Evolutionary conservation across 2,797 vertebrate genomes (phyloP).

Genomic region (Ceryle rudis): DNA sequence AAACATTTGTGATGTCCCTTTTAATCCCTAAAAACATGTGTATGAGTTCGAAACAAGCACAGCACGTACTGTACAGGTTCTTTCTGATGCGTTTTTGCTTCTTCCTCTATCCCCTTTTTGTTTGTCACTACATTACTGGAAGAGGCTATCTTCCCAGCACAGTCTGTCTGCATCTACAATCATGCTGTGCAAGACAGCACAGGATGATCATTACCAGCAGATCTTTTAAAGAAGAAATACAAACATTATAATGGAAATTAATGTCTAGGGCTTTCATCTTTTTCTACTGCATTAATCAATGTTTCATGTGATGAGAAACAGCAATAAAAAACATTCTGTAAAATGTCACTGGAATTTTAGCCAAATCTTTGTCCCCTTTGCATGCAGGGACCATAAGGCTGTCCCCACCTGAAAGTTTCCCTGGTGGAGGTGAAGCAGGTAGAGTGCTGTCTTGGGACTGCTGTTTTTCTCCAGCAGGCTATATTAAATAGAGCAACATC

Average conservation of each 20-base stretch:
- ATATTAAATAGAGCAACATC: neutral
- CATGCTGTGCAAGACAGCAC: neutral
- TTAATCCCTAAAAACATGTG: neutral
- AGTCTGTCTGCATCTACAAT: neutral
- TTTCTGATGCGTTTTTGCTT: neutral
- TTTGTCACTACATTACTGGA: neutral
- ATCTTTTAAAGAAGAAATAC: neutral
- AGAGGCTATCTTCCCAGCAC: neutral
- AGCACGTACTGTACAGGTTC: neutral
- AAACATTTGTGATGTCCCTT: neutral
- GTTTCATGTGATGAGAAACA: neutral
- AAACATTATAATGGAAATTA: neutral
- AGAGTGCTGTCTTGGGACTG: neutral
- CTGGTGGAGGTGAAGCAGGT: neutral
- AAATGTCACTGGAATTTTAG: neutral
- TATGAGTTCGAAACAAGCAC: neutral
- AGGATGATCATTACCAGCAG: neutral
- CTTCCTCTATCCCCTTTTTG: neutral
- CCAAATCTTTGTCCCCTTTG: neutral
- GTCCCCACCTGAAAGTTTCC: neutral
- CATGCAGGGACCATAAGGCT: neutral
- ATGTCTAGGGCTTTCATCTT: neutral
- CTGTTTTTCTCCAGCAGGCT: neutral
- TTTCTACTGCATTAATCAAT: neutral
- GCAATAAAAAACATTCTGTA: neutral